Percentiles rank a stretch among this genome's conserved stretches.
These are phyloP conservation scores for Oscheius sp. DNA, from an alignment of 1,140 invertebrate genomes.

Conservation along the genomic window DNA sequence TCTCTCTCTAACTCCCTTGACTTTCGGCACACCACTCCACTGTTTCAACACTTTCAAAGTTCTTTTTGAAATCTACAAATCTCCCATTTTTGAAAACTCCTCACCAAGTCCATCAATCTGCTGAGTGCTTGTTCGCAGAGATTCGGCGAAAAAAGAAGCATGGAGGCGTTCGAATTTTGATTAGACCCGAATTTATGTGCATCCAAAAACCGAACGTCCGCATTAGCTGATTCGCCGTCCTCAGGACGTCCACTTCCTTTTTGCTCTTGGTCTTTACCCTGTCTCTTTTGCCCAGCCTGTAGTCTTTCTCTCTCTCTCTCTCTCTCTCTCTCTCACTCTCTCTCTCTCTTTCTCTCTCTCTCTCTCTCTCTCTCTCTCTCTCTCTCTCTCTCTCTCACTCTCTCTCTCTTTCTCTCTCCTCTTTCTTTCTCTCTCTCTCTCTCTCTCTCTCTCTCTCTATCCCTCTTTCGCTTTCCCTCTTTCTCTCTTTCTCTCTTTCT, in stretches of 20 bases:
- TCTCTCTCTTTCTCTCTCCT: neutral
- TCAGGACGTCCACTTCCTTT: too few relatives aligned
- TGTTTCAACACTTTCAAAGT: too few relatives aligned
- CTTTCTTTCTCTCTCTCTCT: neutral
- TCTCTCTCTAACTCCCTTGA: neutral
- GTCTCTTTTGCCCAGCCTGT: neutral
- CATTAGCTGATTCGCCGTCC: neutral
- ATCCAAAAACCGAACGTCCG: neutral
- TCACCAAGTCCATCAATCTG: too few relatives aligned
- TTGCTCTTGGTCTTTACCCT: neutral
- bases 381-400: neutral
- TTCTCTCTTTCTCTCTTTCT: neutral
- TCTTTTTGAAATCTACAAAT: too few relatives aligned
- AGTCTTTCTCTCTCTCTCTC: neutral
- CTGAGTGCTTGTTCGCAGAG: too few relatives aligned
- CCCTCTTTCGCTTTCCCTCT: too few relatives aligned
- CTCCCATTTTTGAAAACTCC: too few relatives aligned
- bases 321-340: neutral
- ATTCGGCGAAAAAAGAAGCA: neutral
- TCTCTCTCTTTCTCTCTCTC: neutral
- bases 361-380: neutral
- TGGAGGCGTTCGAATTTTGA: conserved; percentile 6
- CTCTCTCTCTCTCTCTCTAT: neutral
- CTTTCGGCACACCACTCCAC: too few relatives aligned
- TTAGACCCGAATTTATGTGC: neutral